Conservation (phyloP, 2,113 vertebrate genomes). For the Tachysurus vachellii region DNA sequence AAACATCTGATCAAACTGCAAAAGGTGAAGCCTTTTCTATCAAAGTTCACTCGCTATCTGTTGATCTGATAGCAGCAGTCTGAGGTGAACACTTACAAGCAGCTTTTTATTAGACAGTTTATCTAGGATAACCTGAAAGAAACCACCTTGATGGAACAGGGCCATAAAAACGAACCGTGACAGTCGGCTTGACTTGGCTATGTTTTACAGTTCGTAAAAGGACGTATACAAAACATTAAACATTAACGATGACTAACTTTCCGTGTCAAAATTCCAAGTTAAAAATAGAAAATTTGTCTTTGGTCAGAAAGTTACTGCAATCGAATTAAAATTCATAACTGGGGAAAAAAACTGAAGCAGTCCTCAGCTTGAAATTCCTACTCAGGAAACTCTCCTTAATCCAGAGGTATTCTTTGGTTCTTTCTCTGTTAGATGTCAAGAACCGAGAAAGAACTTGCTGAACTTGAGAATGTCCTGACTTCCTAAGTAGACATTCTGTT, state of each 20-base stretch:
- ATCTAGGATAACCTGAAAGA: neutral
- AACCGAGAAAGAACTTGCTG: no score
- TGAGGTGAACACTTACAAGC: neutral
- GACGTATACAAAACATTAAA: neutral
- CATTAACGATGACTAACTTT: neutral
- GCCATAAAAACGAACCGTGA: neutral
- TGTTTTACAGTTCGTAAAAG: neutral
- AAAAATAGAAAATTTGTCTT: neutral
- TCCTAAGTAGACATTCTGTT: neutral
- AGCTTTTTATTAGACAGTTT: neutral
- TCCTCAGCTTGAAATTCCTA: neutral
- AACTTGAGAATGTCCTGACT: neutral
- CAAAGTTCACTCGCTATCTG: neutral
- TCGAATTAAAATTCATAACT: neutral
- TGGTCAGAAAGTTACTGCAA: neutral
- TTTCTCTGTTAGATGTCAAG: neutral
- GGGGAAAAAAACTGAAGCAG: neutral
- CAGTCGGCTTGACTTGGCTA: neutral
- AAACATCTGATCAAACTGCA: neutral
- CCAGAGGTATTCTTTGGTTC: neutral
- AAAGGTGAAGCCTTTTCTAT: neutral
- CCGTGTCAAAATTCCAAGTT: neutral
- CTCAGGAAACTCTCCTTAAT: neutral
- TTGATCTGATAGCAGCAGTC: neutral
- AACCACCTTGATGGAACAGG: neutral